Base-by-base conservation (phyloP, 2,888 invertebrate genomes). In the Horisme vitalbata region DNA sequence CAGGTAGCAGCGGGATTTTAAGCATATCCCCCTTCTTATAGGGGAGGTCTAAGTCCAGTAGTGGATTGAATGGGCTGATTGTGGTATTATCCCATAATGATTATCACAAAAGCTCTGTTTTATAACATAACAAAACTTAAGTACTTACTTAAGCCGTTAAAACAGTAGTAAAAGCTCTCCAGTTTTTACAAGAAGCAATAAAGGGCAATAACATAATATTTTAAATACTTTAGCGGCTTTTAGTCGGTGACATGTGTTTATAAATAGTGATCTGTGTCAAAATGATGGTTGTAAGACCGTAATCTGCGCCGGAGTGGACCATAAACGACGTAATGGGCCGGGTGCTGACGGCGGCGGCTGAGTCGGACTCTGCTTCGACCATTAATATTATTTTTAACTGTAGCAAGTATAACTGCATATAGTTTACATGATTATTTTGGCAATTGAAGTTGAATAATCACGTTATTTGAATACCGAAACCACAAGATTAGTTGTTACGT, bases 61-160 rank as follows among this genome's bases (percentile, higher is more conserved):
- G n/a, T n/a, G n/a, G n/a, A n/a, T n/a, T n/a, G n/a, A n/a, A n/a
- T n/a, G n/a, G n/a, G n/a, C n/a, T n/a, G n/a, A n/a, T n/a, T n/a
- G n/a, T n/a, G n/a, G n/a, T n/a, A n/a, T n/a, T n/a, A n/a, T n/a
- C n/a, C n/a, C n/a, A n/a, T n/a, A n/a, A n/a, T n/a, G n/a, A n/a
- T n/a, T n/a, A n/a, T n/a, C n/a, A n/a, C n/a, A 18, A 18, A 18
- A 1, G 1, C 1, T 18, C 4, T 18, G 2, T 18, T 37, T 44
- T 36, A 32, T 20, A 37, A 24, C 28, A 30, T 38, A 13, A 33
- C 37, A 23, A 33, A 43, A 41, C 24, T 18, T 32, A 32, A 36
- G n/a, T n/a, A n/a, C n/a, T n/a, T n/a, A n/a, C n/a, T n/a, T n/a
- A 37, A 39, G 21, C 35, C 39, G 4, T 36, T 41, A 36, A 47